Evolutionary conservation across 2,888 invertebrate species (phyloP).

Genomic region (Eupithecia insigniata): DNA sequence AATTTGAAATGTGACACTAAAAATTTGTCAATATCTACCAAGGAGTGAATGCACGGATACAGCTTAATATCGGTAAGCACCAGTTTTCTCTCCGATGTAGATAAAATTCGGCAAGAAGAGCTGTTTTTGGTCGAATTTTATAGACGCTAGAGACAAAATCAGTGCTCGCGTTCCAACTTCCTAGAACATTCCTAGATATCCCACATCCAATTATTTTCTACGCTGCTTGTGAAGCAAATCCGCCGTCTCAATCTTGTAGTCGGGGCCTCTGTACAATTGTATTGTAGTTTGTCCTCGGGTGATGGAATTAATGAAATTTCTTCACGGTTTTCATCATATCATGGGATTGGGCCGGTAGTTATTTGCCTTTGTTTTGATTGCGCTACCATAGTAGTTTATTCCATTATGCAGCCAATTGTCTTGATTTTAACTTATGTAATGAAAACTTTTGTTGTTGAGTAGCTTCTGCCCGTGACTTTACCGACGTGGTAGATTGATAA

Average conservation of each 20-base stretch:
- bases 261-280: conserved; percentile 71
- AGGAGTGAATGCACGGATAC: not conserved
- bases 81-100: not conserved
- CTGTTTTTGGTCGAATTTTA: not conserved
- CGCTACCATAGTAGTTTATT: conserved; percentile 14
- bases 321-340: conserved; percentile 67
- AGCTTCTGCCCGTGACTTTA: not conserved
- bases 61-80: too few species aligned
- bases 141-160: not conserved
- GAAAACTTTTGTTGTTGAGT: not conserved
- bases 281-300: conserved; percentile 68
- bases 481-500: not conserved
- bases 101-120: not conserved
- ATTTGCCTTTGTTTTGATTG: conserved; percentile 47
- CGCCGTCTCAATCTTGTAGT: conserved; percentile 75
- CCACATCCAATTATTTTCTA: not conserved
- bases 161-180: not conserved
- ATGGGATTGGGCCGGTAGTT: conserved; percentile 66
- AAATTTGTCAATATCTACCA: too few species aligned
- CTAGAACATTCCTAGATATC: conserved; percentile 7
- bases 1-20: too few species aligned
- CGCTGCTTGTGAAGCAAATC: conserved; percentile 53
- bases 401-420: not conserved
- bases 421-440: not conserved
- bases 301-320: conserved; percentile 77